Evolutionary conservation across 2,113 vertebrate species (phyloP), one percentile per base, ranked within the genome.

Genomic region (Silurus asotus): DNA sequence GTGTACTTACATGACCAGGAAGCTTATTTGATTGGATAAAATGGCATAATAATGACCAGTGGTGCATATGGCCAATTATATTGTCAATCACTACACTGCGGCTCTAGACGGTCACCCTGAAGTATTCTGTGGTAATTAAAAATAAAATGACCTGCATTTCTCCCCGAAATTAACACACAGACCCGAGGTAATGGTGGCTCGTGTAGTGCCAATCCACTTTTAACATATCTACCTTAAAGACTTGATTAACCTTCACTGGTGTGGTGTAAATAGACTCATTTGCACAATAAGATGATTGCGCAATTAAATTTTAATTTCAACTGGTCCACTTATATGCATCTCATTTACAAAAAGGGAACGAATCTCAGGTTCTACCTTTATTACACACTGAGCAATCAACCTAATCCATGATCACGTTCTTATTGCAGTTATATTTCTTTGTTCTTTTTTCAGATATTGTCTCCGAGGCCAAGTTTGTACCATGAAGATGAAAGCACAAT

Each of bases 371-470:
- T 62, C 17, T 5, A 8, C 65, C n/a, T 55, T 69, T 28, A 77
- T 23, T 28, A n/a, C 5, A 4, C n/a, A 23, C 9, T 45, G 20
- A 49, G 5, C 13, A n/a, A 4, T 17, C 19, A 48, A 69, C 19
- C 11, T 19, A 62, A 64, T 11, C 37, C 48, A 51, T 8, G 56
- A 8, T 72, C 8, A 28, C 82, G 9, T 82, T 65, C 59, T 85
- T 14, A 78, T 78, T 51, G 20, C 28, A 17, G 0, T 74, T 74
- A 19, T 78, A 53, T 84, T 53, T 86, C 17, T 84, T 79, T 89
- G 28, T 89, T 61, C 65, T 51, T 89, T 58, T 89, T 89, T 53
- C 87, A 89, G 89, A 80, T 86, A 58, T 72, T 13, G 20, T 81
- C 77, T 86, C 25, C 20, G 56, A 74, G 84, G 58, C 76, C 28